Conservation (phyloP, 2,113 vertebrate species). For the Camelus dromedarius region DNA sequence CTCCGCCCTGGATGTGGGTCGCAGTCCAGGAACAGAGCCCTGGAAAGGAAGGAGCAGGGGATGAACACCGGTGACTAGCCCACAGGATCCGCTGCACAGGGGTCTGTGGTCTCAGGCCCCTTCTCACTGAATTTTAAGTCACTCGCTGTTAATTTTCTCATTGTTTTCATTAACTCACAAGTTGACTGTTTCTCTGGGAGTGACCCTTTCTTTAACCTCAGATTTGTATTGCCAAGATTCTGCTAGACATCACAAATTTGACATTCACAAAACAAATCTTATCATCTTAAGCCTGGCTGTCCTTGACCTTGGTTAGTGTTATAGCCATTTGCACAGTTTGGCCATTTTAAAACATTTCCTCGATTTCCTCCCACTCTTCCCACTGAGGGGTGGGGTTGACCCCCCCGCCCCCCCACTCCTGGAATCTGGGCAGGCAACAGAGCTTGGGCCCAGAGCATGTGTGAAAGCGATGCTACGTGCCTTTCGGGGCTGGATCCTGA, state of each 20-base stretch:
- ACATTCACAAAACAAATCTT: not conserved
- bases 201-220: not conserved
- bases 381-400: not conserved
- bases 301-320: not conserved
- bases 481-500: not conserved
- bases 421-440: not conserved
- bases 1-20: not conserved
- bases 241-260: not conserved
- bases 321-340: not conserved
- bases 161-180: not conserved
- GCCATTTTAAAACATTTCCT: not conserved
- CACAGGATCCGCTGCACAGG: not conserved
- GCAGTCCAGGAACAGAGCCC: not conserved
- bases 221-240: not conserved
- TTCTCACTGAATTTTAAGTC: not conserved
- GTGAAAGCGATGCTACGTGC: not conserved
- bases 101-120: not conserved
- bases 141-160: not conserved
- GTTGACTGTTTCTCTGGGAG: not conserved
- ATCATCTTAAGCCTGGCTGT: not conserved
- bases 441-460: too few species aligned
- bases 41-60: not conserved
- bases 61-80: not conserved
- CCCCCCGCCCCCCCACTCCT: too few species aligned
- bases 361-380: not conserved